A percentile compares a stretch with the other conserved stretches of the same genome.
Evolutionary conservation across 2,113 vertebrate species (phyloP).

Genomic region (Ceratotherium simum): DNA sequence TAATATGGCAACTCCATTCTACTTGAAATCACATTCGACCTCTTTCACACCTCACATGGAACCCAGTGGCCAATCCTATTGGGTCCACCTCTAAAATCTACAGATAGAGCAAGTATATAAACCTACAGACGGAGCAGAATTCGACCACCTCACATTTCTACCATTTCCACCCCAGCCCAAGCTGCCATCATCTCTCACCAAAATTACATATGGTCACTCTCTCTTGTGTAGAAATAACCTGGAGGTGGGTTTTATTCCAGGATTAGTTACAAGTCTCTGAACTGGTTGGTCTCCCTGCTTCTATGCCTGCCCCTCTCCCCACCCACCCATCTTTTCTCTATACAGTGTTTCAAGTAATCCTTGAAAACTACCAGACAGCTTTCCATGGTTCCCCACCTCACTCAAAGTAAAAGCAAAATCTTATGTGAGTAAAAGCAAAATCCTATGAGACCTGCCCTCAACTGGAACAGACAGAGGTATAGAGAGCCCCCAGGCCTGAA

Average conservation of each 20-base stretch:
- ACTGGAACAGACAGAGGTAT: background rate
- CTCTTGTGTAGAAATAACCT: background rate
- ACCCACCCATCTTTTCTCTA: background rate
- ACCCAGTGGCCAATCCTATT: background rate
- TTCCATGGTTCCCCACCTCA: background rate
- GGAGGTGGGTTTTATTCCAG: background rate
- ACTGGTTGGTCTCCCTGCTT: background rate
- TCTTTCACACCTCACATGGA: background rate
- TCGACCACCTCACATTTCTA: background rate
- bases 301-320: background rate
- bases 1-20: fast-evolving
- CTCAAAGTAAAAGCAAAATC: background rate
- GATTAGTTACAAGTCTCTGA: background rate
- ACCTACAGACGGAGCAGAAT: background rate
- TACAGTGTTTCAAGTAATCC: background rate
- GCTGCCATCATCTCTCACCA: background rate
- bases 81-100: background rate
- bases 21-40: background rate
- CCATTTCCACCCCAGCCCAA: background rate
- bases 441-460: background rate
- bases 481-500: background rate
- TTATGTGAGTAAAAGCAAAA: background rate
- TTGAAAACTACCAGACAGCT: background rate
- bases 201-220: background rate
- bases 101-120: background rate